Percentiles rank a stretch among this genome's conserved stretches.
phyloP scores from a whole-genome alignment of 2,797 vertebrate genomes.

The Miopithecus talapoin region DNA sequence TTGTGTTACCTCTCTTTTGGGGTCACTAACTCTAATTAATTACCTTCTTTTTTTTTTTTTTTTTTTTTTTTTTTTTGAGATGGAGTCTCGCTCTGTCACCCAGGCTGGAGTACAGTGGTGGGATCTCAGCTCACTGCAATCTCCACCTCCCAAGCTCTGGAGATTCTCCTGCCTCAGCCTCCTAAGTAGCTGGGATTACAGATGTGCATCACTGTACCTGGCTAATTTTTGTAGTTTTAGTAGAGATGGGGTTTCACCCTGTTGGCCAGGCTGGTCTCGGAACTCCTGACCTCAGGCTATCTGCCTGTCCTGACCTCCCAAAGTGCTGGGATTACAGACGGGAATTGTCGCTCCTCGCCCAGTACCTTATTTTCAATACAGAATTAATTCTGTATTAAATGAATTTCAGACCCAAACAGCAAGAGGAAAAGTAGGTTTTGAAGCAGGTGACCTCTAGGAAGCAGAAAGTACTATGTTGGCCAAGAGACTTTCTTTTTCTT shows the following conservation, averaged over 20 bases:
- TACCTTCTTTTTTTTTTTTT: neutral
- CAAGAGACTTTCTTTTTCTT: neutral
- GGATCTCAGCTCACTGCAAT: neutral
- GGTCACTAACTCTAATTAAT: neutral
- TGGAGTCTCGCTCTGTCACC: neutral
- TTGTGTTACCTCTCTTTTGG: neutral
- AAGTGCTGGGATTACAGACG: neutral
- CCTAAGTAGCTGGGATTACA: neutral
- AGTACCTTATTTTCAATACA: neutral
- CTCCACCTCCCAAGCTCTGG: neutral
- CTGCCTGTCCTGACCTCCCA: neutral
- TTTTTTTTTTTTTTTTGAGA: too few species aligned
- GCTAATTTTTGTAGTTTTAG: neutral
- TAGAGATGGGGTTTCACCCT: neutral
- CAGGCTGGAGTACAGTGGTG: neutral
- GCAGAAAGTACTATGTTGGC: neutral
- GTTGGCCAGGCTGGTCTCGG: neutral
- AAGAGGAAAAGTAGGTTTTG: neutral
- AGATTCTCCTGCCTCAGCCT: neutral
- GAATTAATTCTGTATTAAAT: neutral
- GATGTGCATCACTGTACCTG: neutral
- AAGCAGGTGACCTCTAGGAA: neutral
- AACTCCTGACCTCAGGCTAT: neutral
- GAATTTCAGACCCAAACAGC: neutral
- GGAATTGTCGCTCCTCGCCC: fast-evolving